phyloP scores from a whole-genome alignment of 2,888 invertebrate genomes.

The Brenthis ino region DNA sequence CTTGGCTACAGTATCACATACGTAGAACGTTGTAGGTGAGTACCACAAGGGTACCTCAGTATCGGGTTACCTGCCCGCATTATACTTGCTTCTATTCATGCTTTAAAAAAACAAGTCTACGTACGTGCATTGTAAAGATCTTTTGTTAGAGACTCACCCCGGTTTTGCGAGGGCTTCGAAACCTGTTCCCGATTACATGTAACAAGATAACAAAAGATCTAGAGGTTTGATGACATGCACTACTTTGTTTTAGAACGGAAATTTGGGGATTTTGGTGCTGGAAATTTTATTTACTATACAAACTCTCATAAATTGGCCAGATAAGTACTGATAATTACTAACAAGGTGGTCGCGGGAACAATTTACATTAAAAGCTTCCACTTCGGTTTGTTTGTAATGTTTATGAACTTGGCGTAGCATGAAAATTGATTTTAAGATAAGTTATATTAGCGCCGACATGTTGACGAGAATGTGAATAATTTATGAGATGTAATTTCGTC shows the following conservation, averaged over 20 bases:
- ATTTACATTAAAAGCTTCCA: neutral
- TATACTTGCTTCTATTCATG: conserved; percentile 62
- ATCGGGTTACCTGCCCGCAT: conserved; percentile 44
- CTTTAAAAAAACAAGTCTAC: conserved; percentile 57
- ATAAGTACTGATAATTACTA: too few relatives aligned
- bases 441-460: conserved; percentile 25
- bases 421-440: conserved; percentile 23
- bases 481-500: conserved; percentile 43
- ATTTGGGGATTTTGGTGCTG: neutral
- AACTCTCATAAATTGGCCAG: too few relatives aligned
- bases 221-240: conserved; percentile 39
- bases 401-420: neutral
- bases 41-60: conserved; percentile 36
- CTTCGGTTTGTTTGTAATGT: neutral
- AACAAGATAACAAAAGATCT: conserved; percentile 55
- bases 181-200: conserved; percentile 59
- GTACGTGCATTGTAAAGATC: conserved; percentile 51
- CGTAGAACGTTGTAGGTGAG: conserved; percentile 35
- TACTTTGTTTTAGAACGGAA: conserved; percentile 13
- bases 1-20: conserved; percentile 31
- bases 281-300: too few relatives aligned
- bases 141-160: conserved; percentile 57
- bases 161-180: conserved; percentile 56
- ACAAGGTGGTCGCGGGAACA: too few relatives aligned
- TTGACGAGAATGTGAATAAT: conserved; percentile 39